Percentiles rank a stretch among this genome's conserved stretches.
Evolutionary conservation across 2,888 invertebrate genomes (phyloP).

Genomic region (Thysanoteuthis rhombus): DNA sequence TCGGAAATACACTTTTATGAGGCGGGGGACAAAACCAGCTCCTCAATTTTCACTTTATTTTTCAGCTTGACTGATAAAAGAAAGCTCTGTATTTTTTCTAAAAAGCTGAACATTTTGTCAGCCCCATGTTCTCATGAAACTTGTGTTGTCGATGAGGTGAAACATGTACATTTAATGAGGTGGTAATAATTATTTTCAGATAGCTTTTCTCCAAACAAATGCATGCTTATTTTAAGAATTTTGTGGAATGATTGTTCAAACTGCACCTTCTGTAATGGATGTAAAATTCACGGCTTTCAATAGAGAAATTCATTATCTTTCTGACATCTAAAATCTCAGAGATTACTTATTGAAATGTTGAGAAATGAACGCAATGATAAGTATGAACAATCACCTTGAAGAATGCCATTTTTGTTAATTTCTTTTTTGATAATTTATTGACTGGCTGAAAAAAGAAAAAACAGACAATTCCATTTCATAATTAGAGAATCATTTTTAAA

Average conservation of each 20-base stretch:
- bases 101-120: background rate
- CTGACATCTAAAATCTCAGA: background rate
- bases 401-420: background rate
- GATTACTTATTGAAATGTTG: background rate
- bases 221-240: too few species aligned
- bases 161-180: too few species aligned
- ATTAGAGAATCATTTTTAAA: background rate
- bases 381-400: background rate
- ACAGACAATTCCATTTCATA: background rate
- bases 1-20: too few species aligned
- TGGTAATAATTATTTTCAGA: too few species aligned
- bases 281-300: background rate
- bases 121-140: too few species aligned
- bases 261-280: background rate
- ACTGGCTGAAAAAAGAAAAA: background rate
- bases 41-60: background rate
- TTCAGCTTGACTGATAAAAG: background rate
- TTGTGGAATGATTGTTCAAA: too few species aligned
- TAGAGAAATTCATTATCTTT: background rate
- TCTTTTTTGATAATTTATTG: background rate
- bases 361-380: background rate
- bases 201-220: too few species aligned
- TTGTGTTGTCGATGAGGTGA: too few species aligned
- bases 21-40: too few species aligned
- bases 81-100: background rate